Percentiles rank a stretch among this genome's conserved stretches.
These are phyloP conservation scores for Ciconia boyciana DNA, from an alignment of 2,113 vertebrate genomes.

Conservation along the genomic window DNA sequence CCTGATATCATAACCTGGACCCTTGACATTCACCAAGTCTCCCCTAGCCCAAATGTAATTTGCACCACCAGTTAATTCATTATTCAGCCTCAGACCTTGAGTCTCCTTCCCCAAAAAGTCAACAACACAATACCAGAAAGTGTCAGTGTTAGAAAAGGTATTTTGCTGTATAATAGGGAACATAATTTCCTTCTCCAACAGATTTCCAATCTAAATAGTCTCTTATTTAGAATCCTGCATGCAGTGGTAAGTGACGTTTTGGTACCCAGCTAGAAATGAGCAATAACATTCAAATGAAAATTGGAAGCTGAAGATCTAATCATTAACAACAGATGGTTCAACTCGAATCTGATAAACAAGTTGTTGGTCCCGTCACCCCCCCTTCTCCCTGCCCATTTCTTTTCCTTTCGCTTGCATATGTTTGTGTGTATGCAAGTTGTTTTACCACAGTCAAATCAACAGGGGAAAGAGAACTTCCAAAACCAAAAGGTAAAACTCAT, in stretches of 20 bases:
- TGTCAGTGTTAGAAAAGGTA: not conserved
- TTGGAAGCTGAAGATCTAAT: slow-evolving; percentile 78
- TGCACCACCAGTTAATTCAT: not conserved
- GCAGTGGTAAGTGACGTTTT: slow-evolving; percentile 48
- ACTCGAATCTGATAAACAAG: slow-evolving; percentile 74
- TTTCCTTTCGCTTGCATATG: slow-evolving; percentile 5
- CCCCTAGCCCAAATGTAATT: not conserved
- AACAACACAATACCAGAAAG: slow-evolving; percentile 16
- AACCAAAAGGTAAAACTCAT: slow-evolving; percentile 9
- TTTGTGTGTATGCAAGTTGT: not conserved
- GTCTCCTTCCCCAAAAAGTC: not conserved
- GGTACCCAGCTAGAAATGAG: slow-evolving; percentile 69
- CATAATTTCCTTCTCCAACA: slow-evolving; percentile 68
- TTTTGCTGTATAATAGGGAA: slow-evolving; percentile 47
- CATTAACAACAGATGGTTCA: slow-evolving; percentile 80
- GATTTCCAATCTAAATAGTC: slow-evolving; percentile 62
- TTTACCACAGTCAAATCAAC: slow-evolving; percentile 5
- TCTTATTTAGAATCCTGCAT: slow-evolving; percentile 68
- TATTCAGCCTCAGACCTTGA: slow-evolving; percentile 22
- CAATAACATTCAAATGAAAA: slow-evolving; percentile 80
- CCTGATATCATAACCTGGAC: not conserved
- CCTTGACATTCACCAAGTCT: not conserved
- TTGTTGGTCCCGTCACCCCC: slow-evolving; percentile 26
- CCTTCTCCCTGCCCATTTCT: not conserved
- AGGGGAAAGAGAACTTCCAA: slow-evolving; percentile 26